A percentile compares a stretch with the other conserved stretches of the same genome.
Conservation (phyloP, 2,797 vertebrate genomes). For the Lithobates pipiens region DNA sequence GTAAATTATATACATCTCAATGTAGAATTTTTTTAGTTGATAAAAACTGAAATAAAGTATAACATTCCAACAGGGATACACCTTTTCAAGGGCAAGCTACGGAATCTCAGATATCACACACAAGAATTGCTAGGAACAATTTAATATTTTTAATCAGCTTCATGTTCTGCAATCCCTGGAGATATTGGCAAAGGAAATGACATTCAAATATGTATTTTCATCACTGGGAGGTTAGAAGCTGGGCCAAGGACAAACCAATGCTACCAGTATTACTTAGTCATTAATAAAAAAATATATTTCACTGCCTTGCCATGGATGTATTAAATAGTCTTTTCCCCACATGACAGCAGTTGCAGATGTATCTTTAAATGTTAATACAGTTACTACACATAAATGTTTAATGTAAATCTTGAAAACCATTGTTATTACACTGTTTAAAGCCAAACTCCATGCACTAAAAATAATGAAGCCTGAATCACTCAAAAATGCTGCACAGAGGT, state of each 20-base stretch:
- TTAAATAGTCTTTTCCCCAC: neutral
- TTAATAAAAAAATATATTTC: neutral
- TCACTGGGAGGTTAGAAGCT: constrained; percentile 6
- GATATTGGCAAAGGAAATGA: constrained; percentile 28
- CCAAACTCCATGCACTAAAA: too few species aligned
- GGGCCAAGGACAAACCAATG: constrained; percentile 31
- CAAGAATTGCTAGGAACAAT: neutral
- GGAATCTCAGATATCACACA: neutral
- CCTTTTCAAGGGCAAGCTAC: neutral
- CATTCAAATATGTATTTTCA: constrained; percentile 35
- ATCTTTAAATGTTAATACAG: neutral
- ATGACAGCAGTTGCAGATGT: neutral
- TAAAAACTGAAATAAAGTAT: neutral
- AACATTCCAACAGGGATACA: neutral
- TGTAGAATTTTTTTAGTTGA: too few species aligned
- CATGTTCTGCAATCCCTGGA: constrained; percentile 6
- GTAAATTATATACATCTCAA: too few species aligned
- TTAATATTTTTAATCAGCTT: constrained; percentile 11
- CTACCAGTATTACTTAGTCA: constrained; percentile 2
- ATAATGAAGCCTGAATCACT: too few species aligned
- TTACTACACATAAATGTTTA: too few species aligned
- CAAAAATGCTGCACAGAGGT: too few species aligned
- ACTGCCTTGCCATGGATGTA: neutral
- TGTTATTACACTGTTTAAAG: too few species aligned
- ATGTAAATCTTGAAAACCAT: too few species aligned